Base-by-base conservation (phyloP, 1,140 invertebrate species). In the Gryllus bimaculatus region DNA sequence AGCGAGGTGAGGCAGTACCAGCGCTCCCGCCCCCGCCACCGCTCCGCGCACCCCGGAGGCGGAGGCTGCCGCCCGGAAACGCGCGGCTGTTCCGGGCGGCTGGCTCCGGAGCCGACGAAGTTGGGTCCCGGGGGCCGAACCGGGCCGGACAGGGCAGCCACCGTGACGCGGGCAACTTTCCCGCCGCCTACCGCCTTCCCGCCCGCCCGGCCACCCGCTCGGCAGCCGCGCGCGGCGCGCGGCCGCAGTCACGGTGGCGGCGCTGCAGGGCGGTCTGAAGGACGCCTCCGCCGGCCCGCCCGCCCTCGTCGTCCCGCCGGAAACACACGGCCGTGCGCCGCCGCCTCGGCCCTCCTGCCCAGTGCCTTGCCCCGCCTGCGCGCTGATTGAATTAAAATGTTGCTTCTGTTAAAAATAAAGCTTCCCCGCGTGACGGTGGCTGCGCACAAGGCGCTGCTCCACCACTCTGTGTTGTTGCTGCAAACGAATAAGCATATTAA, bases 111-210 rank as follows among this genome's bases (percentile, higher is more conserved):
- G 54, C 54, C 54, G 54, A 7, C 54, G 54, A 66, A 66, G 54
- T 66, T 66, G 54, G 54, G 54, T 66, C 54, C 54, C 54, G 54
- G 54, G 54, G 54, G 54, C 54, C 54, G 54, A 66, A 66, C 54
- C 54, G 54, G 54, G 54, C 54, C 54, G 54, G 54, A 66, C 54
- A 66, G 54, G 54, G 54, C 54, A 66, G 54, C 54, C 54, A 66
- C 54, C 54, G 54, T 66, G 54, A 66, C 54, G 54, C 54, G 18
- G 54, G 54, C 54, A 66, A 66, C 54, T 66, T 66, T 66, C 54
- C 54, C 54, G 54, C 54, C 54, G 26, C 26, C 26, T 39, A 39
- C 26, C 26, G 26, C 26, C 54, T 66, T 13, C 54, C 10, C 10
- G 54, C 54, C 54, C 54, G 10, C 18, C 18, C 54, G 10, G 54